Evolutionary conservation across 1,140 invertebrate species (phyloP).

Genomic region (Drosophila miranda): DNA sequence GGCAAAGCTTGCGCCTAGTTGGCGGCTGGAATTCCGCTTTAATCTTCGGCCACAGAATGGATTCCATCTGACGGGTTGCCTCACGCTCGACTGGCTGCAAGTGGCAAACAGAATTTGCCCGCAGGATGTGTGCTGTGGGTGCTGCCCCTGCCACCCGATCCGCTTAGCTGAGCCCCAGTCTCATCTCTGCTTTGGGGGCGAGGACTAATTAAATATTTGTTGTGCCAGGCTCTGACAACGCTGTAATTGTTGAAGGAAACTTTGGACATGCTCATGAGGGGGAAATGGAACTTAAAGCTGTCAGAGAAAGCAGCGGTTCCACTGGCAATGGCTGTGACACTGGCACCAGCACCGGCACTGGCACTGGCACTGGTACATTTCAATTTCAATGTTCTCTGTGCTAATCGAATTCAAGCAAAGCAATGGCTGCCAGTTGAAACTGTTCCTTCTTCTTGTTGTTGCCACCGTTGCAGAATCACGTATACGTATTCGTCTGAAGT

Average conservation of each 20-base stretch:
- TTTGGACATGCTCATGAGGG: conserved; percentile 20
- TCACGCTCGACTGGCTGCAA: conserved; percentile 54
- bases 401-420: conserved; percentile 35
- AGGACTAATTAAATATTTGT: conserved; percentile 72
- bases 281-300: conserved; percentile 36
- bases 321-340: not conserved
- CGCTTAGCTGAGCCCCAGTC: conserved; percentile 7
- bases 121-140: conserved; percentile 38
- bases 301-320: conserved; percentile 2
- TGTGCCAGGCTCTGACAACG: conserved; percentile 46
- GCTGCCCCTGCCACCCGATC: conserved; percentile 1
- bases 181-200: conserved; percentile 20
- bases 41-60: conserved; percentile 56
- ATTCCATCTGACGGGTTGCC: conserved; percentile 56
- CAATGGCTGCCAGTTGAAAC: not conserved
- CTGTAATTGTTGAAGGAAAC: conserved; percentile 52
- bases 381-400: conserved; percentile 35
- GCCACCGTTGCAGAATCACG: not conserved
- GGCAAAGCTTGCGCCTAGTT: conserved; percentile 44
- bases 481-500: too few species aligned
- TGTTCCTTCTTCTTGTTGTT: not conserved
- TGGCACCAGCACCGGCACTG: conserved; percentile 2
- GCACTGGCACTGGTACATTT: conserved; percentile 1
- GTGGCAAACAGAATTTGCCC: conserved; percentile 42
- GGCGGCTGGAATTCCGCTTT: conserved; percentile 44